phyloP scores from a whole-genome alignment of 2,888 invertebrate genomes.

The Trissolcus japonicus region DNA sequence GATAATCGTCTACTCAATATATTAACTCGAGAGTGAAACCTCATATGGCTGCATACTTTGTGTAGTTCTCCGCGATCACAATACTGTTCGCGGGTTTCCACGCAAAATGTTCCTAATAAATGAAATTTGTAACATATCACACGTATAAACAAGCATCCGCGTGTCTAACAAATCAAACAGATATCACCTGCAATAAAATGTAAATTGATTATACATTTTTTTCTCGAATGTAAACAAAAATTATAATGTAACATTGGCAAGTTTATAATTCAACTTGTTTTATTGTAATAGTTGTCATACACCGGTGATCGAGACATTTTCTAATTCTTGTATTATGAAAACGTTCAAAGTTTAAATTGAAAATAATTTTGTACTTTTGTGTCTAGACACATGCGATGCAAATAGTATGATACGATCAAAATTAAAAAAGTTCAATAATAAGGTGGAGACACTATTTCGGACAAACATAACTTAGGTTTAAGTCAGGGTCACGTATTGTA shows the following conservation, averaged over 20 bases:
- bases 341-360: slow-evolving; percentile 10
- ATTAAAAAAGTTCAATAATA: slow-evolving; percentile 41
- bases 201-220: not conserved
- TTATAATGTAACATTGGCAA: too few relatives aligned
- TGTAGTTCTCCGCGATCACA: slow-evolving; percentile 68
- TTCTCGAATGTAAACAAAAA: not conserved
- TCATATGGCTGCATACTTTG: slow-evolving; percentile 67
- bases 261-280: too few relatives aligned
- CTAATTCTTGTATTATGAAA: not conserved
- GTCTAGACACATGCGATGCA: slow-evolving; percentile 39
- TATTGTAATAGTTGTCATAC: too few relatives aligned
- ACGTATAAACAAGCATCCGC: slow-evolving; percentile 60
- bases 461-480: slow-evolving; percentile 71
- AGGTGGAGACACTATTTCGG: slow-evolving; percentile 65
- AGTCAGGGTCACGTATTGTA: slow-evolving; percentile 75
- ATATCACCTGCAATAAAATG: too few relatives aligned
- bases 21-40: slow-evolving; percentile 69
- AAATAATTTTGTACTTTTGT: not conserved
- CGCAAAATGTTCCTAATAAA: slow-evolving; percentile 73
- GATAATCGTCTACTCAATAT: slow-evolving; percentile 75
- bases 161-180: slow-evolving; percentile 37
- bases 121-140: slow-evolving; percentile 74
- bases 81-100: slow-evolving; percentile 69
- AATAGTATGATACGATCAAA: slow-evolving; percentile 51
- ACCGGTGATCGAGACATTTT: too few relatives aligned